phyloP scores from a whole-genome alignment of 2,113 vertebrate genomes.

The Fregetta grallaria region DNA sequence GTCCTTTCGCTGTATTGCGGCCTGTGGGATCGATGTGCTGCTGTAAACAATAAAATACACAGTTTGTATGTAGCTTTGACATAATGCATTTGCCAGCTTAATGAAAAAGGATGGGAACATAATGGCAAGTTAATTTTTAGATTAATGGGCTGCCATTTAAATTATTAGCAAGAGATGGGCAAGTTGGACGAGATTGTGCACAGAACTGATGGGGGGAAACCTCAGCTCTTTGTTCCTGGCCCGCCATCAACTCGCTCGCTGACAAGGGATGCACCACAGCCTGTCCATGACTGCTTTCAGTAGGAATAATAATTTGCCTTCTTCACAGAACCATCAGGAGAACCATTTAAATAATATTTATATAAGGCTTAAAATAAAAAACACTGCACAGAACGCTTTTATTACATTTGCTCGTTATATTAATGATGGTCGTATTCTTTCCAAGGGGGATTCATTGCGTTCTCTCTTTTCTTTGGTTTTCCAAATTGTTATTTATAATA shows the following conservation, averaged over 20 bases:
- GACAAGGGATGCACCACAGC: background rate
- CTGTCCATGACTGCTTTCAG: background rate
- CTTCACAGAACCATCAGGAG: background rate
- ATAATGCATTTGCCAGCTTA: background rate
- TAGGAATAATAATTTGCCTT: background rate
- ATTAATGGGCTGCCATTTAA: background rate
- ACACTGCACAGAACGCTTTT: background rate
- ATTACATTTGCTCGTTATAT: background rate
- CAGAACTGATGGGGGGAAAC: accelerated
- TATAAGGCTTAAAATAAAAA: background rate
- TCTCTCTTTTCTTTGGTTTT: background rate
- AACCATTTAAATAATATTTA: background rate
- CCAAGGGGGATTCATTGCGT: background rate
- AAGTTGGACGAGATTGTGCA: background rate
- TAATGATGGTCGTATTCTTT: background rate
- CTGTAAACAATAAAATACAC: background rate
- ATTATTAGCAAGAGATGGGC: background rate
- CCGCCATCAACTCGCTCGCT: accelerated
- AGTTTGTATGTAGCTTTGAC: background rate
- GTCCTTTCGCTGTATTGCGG: background rate
- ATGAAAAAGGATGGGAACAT: background rate
- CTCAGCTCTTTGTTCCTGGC: background rate
- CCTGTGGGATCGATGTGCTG: background rate
- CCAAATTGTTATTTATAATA: background rate
- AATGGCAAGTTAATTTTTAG: conserved; percentile 1